Base-by-base conservation (phyloP, 1,140 invertebrate genomes). In the Bombus cullumanus region DNA sequence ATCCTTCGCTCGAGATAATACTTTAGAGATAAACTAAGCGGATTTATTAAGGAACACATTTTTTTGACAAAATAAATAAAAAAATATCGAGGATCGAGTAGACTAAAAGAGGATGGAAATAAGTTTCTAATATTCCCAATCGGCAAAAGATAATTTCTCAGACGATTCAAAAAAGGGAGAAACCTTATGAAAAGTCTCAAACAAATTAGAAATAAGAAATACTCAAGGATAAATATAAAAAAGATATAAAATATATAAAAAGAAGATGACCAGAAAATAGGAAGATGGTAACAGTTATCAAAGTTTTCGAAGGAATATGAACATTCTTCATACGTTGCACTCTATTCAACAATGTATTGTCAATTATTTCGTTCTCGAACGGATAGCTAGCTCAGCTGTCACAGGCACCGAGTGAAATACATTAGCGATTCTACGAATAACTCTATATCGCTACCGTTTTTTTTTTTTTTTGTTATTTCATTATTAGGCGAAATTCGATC, bases 381-480 rank as follows among this genome's bases (percentile, higher is more conserved):
- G 69, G 73, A 85, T 83, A 73, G 77, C 82, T 82, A 90, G 86
- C 89, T 68, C 79, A 86, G 90, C 89, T 83, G 88, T 90, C 85
- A 88, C 87, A 91, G 89, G 90, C 91, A 92, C 92, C 92, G 88
- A 88, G 84, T 91, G 92, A 90, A 93, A 93, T 87, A 91, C 86
- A 90, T 88, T 89, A 91, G 89, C 87, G 73, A 86, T 87, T 92
- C 90, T 91, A 92, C 88, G 41, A 86, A 71, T 91, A 90, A 92
- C 71, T 92, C 92, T 92, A 91, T 85, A 94, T 94, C 92, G 94
- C 94, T 94, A 94, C 92, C 91, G 91, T 90, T 90, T 69, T 47
- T 43, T 79, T 78, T 78, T 53, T 66, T 66, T 66, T 31, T 62
- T 28, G 5, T 79, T 9, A 68, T 79, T 79, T 69, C 64, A 31